Evolutionary conservation across 1,140 invertebrate genomes (phyloP).

Genomic region (Agrypnia vestita): DNA sequence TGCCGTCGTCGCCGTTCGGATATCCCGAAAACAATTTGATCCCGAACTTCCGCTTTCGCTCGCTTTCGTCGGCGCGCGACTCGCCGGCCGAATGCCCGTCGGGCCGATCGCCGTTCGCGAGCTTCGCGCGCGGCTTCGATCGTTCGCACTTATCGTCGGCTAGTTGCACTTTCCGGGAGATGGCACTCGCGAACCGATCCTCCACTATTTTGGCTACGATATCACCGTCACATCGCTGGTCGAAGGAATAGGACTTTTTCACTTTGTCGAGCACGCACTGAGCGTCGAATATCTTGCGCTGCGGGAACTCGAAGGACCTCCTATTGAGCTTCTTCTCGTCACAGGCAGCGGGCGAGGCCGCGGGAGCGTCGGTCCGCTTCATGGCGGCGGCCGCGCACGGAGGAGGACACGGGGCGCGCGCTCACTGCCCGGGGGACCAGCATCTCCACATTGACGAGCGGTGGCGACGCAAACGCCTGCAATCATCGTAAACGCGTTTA

Average conservation of each 20-base stretch:
- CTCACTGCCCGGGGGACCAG: conserved; percentile 28
- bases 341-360: conserved; percentile 35
- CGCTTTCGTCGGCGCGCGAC: conserved; percentile 8
- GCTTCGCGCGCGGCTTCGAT: not conserved
- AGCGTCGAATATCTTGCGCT: conserved; percentile 55
- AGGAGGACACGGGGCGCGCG: not conserved
- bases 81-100: conserved; percentile 5
- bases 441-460: conserved; percentile 33
- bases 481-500: not conserved
- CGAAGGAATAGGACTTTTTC: conserved; percentile 59
- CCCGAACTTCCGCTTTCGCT: conserved; percentile 24
- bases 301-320: conserved; percentile 54
- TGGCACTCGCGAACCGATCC: conserved; percentile 47
- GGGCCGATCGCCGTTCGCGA: not conserved
- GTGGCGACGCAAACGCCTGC: conserved; percentile 42
- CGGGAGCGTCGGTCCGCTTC: conserved; percentile 49
- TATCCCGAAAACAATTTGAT: conserved; percentile 29
- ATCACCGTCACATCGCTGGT: conserved; percentile 45
- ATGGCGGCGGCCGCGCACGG: conserved; percentile 35
- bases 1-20: not conserved
- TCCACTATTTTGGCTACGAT: conserved; percentile 54
- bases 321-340: conserved; percentile 52
- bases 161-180: conserved; percentile 49
- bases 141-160: conserved; percentile 32
- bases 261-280: conserved; percentile 49